Evolutionary conservation across 2,113 vertebrate genomes (phyloP).

Genomic region (Rallus limicola): DNA sequence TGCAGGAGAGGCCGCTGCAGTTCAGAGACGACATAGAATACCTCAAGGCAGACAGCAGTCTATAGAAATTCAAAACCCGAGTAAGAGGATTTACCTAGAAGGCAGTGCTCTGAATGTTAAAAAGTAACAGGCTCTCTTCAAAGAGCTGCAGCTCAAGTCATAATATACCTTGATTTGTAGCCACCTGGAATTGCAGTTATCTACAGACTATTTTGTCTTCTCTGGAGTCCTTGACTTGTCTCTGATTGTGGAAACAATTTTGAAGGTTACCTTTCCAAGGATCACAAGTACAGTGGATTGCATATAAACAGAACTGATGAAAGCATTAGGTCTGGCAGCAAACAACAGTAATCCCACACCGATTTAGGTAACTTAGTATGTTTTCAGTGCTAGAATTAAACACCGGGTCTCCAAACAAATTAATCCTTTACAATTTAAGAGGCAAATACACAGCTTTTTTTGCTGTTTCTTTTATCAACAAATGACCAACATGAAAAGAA

Average conservation of each 20-base stretch:
- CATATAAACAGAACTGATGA: background rate
- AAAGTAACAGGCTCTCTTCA: constrained; percentile 28
- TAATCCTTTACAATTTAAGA: background rate
- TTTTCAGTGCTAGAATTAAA: background rate
- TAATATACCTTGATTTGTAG: constrained; percentile 33
- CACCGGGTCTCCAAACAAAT: background rate
- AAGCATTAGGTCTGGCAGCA: background rate
- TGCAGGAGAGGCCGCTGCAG: constrained; percentile 85
- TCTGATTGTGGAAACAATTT: constrained; percentile 15
- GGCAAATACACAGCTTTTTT: background rate
- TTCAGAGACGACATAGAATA: constrained; percentile 86
- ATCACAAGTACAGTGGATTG: background rate
- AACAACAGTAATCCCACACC: background rate
- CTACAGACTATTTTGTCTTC: constrained; percentile 6
- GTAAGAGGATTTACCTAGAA: constrained; percentile 72
- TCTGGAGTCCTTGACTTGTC: constrained; percentile 18
- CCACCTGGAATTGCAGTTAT: constrained; percentile 30
- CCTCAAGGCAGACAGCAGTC: constrained; percentile 79
- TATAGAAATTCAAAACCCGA: constrained; percentile 73
- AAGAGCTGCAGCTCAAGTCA: constrained; percentile 27
- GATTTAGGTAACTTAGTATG: background rate
- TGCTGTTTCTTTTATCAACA: background rate
- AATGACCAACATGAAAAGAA: background rate
- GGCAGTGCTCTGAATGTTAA: constrained; percentile 69
- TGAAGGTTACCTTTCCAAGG: background rate